Base-by-base conservation (phyloP, 2,797 vertebrate species). In the Hyperoplus immaculatus region DNA sequence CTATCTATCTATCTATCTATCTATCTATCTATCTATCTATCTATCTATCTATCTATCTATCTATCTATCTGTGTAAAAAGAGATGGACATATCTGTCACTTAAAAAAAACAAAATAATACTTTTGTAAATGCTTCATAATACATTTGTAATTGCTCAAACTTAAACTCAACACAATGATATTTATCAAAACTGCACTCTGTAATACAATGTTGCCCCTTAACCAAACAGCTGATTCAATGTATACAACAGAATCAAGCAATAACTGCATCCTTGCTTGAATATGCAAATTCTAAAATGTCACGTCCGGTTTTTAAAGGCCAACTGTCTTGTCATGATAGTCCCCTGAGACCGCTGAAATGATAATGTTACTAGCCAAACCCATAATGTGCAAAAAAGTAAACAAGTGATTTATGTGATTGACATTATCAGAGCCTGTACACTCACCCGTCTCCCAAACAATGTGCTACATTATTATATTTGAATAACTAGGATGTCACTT, bases 1-100 rank as follows among this genome's bases (percentile, higher is more conserved):
- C 77, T 49, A 77, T 51, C 61, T 77, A 73, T 65, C 63, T 11
- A 71, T 68, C 72, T 62, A 76, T 84, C 88, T 75, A 83, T 88
- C 77, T 49, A 77, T 51, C 61, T 77, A 73, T 65, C 63, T 11
- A 71, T 68, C 72, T 62, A 76, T 84, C 88, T 75, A 83, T 88
- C 77, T 49, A 73, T 51, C 61, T 77, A 71, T 65, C 63, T 11
- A 69, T 68, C 72, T 62, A 74, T 84, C 88, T 75, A 82, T 88
- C 77, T 29, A 2, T 75, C 51, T 45, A 4, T 12, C 41, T n/a
- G 59, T 81, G 78, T 53, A 68, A 70, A 15, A 67, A 54, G 45
- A 79, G 16, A 68, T 8, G 29, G 18, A 56, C 38, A 73, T 77
- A 73, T 60, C 16, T 80, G 59, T 62, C 46, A 21, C 29, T 53